Conservation (phyloP, 2,113 vertebrate genomes). For the Podilymbus podiceps region DNA sequence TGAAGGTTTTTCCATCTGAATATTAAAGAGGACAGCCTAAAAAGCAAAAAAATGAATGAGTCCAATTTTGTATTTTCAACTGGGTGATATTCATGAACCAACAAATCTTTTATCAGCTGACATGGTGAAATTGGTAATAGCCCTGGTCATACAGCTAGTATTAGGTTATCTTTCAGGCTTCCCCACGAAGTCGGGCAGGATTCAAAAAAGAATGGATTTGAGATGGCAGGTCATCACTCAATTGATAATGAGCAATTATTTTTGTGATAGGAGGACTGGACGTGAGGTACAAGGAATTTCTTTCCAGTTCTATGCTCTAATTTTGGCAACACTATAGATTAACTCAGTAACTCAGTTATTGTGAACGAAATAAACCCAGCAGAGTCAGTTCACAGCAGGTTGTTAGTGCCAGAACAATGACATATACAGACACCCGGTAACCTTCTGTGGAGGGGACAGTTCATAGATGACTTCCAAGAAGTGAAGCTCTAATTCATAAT, state of each 20-base stretch:
- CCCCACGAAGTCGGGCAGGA: background rate
- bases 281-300: background rate
- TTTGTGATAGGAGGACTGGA: background rate
- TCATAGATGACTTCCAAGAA: background rate
- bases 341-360: background rate
- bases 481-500: background rate
- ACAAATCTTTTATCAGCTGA: background rate
- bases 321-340: background rate
- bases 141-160: background rate
- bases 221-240: background rate
- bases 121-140: background rate
- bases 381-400: background rate
- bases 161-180: background rate
- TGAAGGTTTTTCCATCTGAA: background rate
- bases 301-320: background rate
- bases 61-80: background rate
- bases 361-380: background rate
- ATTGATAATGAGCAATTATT: background rate
- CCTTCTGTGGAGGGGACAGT: background rate
- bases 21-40: background rate
- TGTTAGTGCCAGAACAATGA: background rate
- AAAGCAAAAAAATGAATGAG: background rate
- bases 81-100: background rate
- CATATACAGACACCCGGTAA: background rate
- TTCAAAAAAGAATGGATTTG: background rate